phyloP scores from a whole-genome alignment of 2,888 invertebrate species.

The Catocala fraxini region DNA sequence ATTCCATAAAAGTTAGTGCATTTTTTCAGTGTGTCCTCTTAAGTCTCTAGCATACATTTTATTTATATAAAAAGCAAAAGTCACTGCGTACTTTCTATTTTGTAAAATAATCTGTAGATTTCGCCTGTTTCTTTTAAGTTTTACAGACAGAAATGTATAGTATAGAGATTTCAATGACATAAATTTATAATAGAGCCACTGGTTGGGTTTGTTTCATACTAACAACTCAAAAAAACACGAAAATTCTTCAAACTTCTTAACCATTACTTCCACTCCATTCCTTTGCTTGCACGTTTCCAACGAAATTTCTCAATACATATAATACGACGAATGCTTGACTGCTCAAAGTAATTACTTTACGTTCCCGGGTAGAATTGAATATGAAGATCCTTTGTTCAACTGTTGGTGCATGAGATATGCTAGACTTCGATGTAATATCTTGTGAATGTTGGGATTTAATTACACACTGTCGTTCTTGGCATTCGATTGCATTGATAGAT shows the following conservation, averaged over 20 bases:
- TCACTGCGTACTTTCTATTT: too few species aligned
- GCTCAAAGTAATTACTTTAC: conserved; percentile 36
- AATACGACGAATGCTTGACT: conserved; percentile 22
- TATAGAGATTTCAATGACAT: too few species aligned
- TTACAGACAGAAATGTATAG: background rate
- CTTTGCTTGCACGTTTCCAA: background rate
- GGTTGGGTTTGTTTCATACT: too few species aligned
- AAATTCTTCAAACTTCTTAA: background rate
- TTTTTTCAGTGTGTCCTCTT: too few species aligned
- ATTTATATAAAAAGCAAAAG: too few species aligned
- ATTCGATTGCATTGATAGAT: background rate
- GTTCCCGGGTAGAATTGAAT: conserved; percentile 32
- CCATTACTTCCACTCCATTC: background rate
- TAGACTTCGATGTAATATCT: background rate
- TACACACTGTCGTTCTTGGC: background rate
- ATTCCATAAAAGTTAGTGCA: too few species aligned
- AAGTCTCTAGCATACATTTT: too few species aligned
- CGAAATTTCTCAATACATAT: conserved; percentile 14
- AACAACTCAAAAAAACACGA: background rate
- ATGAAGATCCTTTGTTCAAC: conserved; percentile 30
- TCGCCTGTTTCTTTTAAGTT: background rate
- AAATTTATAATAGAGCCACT: too few species aligned
- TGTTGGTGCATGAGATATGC: conserved; percentile 23
- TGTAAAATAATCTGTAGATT: too few species aligned
- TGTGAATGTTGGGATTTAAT: background rate